These are phyloP conservation scores for Cyclophora albipunctata DNA, from an alignment of 2,888 invertebrate species.

Conservation along the genomic window DNA sequence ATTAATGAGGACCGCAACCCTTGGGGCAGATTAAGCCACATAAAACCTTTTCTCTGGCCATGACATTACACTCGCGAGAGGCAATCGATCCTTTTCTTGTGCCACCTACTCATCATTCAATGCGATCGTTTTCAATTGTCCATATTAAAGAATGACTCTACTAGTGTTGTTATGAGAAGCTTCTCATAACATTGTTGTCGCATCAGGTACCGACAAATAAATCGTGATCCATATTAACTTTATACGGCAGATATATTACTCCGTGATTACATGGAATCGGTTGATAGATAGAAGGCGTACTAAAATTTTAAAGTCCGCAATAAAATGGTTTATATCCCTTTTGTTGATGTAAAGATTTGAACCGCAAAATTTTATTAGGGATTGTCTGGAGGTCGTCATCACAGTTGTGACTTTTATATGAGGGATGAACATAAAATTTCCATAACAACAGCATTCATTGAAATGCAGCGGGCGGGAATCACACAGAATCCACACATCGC, in stretches of 20 bases:
- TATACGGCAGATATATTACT: too few relatives aligned
- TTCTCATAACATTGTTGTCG: too few relatives aligned
- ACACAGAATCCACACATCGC: conserved; percentile 33
- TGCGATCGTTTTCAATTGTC: conserved; percentile 1
- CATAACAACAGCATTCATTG: conserved; percentile 38
- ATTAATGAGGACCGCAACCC: conserved; percentile 54
- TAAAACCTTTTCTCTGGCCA: conserved; percentile 59
- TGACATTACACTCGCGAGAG: conserved; percentile 39
- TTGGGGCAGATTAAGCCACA: conserved; percentile 57
- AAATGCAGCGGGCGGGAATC: conserved; percentile 36
- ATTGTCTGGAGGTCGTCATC: conserved; percentile 29
- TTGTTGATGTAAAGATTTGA: conserved; percentile 10
- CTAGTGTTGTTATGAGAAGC: too few relatives aligned
- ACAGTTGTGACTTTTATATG: conserved; percentile 24
- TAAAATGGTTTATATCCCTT: too few relatives aligned
- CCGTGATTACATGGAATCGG: too few relatives aligned
- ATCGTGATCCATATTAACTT: too few relatives aligned
- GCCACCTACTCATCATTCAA: conserved; percentile 27
- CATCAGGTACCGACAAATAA: too few relatives aligned
- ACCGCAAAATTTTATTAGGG: conserved; percentile 27
- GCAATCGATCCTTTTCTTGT: conserved; percentile 44
- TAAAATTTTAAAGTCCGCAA: too few relatives aligned
- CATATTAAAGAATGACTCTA: too few relatives aligned
- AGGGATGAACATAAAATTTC: conserved; percentile 35
- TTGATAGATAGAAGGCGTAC: too few relatives aligned